Base-by-base conservation (phyloP, 2,797 vertebrate species). In the Eospalax fontanierii region DNA sequence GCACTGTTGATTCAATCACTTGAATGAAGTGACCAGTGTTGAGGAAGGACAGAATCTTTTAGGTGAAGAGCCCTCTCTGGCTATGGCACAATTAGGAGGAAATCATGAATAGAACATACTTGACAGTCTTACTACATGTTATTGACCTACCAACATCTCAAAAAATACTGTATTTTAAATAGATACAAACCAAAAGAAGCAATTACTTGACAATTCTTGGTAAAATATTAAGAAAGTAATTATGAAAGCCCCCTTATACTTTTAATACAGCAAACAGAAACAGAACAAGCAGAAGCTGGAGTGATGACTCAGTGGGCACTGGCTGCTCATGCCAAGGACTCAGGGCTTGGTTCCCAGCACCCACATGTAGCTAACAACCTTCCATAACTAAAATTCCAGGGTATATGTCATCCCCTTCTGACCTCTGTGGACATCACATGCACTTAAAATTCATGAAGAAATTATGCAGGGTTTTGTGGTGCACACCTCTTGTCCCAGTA, bases 211-310 rank as follows among this genome's bases (percentile, higher is more conserved):
- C 6, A 95, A 81, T 54, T 94, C 46, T 94, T 88, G 94, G 28
- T 46, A 92, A 71, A 81, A 59, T 83, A 84, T 15, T 4, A 97
- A 82, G 86, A 95, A 50, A 96, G 94, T 75, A 95, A 94, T 95
- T 97, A 84, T 96, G 92, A 98, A 97, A 98, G 93, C 96, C 98
- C 96, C 97, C 83, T 94, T 78, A 24, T 93, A 92, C n/a, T 79
- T 97, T 96, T 96, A 96, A 86, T 74, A 92, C 30, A 33, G 68
- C 95, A 92, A 92, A 96, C 28, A 97, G 71, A 98, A 98, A 98
- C 94, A 92, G 50, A 54, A 12, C 8, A 54, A 14, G 50, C 7
- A 10, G 50, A 54, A 12, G 8, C 50, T 54, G 50, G 50, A 54
- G 50, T 9, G 50, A 54, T 54, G 50, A 12, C 50, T 15, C 50